Percentiles rank a stretch among this genome's conserved stretches.
Conservation (phyloP, 2,888 invertebrate genomes). For the Sabellastarte sp. region DNA sequence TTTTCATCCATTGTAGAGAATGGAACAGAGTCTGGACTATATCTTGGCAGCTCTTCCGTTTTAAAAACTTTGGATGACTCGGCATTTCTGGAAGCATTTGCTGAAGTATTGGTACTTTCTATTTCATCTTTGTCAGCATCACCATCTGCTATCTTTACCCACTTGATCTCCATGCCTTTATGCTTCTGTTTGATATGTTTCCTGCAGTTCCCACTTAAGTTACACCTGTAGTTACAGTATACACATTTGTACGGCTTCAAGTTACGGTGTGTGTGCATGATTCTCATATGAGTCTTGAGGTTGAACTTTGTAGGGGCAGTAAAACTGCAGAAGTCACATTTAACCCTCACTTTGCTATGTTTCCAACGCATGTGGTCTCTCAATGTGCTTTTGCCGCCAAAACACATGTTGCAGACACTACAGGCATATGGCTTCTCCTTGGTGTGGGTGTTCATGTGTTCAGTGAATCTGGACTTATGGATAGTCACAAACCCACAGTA, state of each 20-base stretch:
- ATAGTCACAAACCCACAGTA: constrained; percentile 6
- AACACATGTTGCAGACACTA: constrained; percentile 10
- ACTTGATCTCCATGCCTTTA: neutral
- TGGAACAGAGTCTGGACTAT: no score
- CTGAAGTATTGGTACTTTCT: no score
- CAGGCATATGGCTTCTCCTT: constrained; percentile 9
- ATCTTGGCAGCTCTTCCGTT: no score
- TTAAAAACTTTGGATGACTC: no score
- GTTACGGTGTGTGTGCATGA: neutral
- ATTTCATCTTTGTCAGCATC: no score
- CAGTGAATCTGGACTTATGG: constrained; percentile 8
- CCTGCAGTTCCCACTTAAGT: neutral
- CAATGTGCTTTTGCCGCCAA: constrained; percentile 12
- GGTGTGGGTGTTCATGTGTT: constrained; percentile 10
- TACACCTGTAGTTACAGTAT: neutral
- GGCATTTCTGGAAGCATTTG: no score
- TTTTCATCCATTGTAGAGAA: no score
- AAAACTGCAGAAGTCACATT: neutral
- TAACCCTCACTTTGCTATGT: neutral
- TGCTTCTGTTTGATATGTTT: neutral
- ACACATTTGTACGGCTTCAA: neutral
- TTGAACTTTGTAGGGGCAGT: neutral
- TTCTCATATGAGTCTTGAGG: neutral
- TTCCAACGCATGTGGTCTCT: constrained; percentile 3
- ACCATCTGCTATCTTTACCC: neutral